Evolutionary conservation across 2,113 vertebrate genomes (phyloP).

Genomic region (Notothenia coriiceps): DNA sequence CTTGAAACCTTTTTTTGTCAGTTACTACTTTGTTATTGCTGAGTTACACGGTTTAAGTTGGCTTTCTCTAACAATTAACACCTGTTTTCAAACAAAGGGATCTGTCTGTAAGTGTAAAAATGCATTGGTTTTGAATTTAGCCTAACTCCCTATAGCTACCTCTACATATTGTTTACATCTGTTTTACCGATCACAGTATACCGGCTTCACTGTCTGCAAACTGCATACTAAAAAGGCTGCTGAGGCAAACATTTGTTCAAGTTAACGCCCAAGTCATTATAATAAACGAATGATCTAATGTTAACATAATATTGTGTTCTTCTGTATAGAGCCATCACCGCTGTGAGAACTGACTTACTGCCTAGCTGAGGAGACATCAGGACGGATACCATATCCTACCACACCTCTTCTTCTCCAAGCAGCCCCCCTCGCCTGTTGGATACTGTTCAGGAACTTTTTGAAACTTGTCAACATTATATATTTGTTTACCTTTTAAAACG

Average conservation of each 20-base stretch:
- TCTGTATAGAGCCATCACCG: slow-evolving; percentile 41
- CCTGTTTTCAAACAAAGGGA: slow-evolving; percentile 9
- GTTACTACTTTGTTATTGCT: slow-evolving; percentile 16
- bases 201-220: neutral
- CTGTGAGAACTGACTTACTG: slow-evolving; percentile 12
- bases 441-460: slow-evolving; percentile 25
- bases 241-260: slow-evolving; percentile 28
- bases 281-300: slow-evolving; percentile 1
- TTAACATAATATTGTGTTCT: slow-evolving; percentile 24
- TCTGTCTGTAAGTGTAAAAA: neutral
- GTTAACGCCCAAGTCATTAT: neutral
- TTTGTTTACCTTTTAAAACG: slow-evolving; percentile 36
- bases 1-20: neutral
- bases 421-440: slow-evolving; percentile 38
- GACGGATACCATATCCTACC: slow-evolving; percentile 63
- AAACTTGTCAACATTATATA: slow-evolving; percentile 27
- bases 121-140: neutral
- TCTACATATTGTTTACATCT: slow-evolving; percentile 48
- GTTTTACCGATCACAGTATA: neutral
- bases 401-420: slow-evolving; percentile 60
- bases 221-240: neutral
- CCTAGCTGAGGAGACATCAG: slow-evolving; percentile 37
- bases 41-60: slow-evolving; percentile 60
- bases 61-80: slow-evolving; percentile 14
- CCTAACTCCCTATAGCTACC: neutral